Evolutionary conservation across 2,888 invertebrate genomes (phyloP).

Genomic region (Dryadula phaetusa): DNA sequence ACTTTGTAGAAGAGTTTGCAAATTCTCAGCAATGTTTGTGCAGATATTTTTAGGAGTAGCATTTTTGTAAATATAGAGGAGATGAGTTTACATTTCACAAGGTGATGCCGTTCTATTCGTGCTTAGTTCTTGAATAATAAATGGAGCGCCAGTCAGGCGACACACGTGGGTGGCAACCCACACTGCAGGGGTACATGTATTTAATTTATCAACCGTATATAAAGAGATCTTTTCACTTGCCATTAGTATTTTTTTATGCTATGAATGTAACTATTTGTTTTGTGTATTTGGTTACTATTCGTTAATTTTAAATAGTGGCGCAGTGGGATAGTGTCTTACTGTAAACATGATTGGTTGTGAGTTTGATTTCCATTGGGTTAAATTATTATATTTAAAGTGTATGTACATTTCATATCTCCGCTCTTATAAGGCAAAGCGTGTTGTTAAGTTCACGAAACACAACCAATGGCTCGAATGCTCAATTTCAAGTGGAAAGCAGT

Average conservation of each 20-base stretch:
- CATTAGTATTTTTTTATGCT: slow-evolving; percentile 6
- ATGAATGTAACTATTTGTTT: not conserved
- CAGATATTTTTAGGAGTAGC: slow-evolving; percentile 12
- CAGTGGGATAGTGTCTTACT: no score
- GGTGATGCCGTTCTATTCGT: slow-evolving; percentile 46
- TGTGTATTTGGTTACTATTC: not conserved
- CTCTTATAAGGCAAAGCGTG: no score
- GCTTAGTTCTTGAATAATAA: slow-evolving; percentile 62
- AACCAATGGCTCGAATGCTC: no score
- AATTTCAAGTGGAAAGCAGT: no score
- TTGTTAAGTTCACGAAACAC: no score
- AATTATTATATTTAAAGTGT: no score
- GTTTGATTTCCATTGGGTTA: no score
- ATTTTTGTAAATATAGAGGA: slow-evolving; percentile 16
- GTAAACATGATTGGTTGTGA: no score
- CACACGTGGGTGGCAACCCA: slow-evolving; percentile 46
- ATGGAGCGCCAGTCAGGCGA: slow-evolving; percentile 56
- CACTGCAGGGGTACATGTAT: slow-evolving; percentile 25
- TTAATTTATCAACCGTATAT: slow-evolving; percentile 31
- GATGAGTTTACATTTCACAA: slow-evolving; percentile 22
- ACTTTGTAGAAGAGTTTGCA: slow-evolving; percentile 4
- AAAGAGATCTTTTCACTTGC: slow-evolving; percentile 17
- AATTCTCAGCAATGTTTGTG: slow-evolving; percentile 13
- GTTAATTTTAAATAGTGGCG: no score
- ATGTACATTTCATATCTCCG: no score